Percentiles rank a stretch among this genome's conserved stretches.
Evolutionary conservation across 2,113 vertebrate species (phyloP).

Genomic region (Odocoileus virginianus): DNA sequence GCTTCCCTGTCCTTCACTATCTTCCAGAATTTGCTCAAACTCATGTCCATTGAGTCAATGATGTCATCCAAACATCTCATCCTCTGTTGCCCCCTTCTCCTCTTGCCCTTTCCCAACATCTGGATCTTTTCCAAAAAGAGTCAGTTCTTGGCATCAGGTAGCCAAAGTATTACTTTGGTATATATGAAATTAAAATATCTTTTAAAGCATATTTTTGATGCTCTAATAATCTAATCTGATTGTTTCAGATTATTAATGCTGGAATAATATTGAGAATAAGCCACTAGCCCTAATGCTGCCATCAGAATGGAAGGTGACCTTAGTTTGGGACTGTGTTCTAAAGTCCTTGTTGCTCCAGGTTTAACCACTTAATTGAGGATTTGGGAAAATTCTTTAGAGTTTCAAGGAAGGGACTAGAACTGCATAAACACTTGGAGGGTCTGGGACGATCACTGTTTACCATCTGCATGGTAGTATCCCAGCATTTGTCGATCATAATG

Average conservation of each 20-base stretch:
- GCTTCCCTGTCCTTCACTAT: background rate
- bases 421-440: background rate
- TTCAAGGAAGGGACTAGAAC: background rate
- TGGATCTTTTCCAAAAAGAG: background rate
- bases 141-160: background rate
- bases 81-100: background rate
- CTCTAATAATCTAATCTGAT: background rate
- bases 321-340: background rate
- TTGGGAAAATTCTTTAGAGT: background rate
- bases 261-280: background rate
- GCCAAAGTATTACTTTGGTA: background rate
- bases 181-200: background rate
- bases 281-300: background rate
- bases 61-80: background rate
- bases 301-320: background rate
- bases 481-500: background rate
- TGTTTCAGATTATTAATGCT: background rate
- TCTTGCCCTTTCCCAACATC: background rate
- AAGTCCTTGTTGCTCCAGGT: background rate
- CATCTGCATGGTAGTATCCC: background rate
- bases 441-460: background rate
- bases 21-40: background rate
- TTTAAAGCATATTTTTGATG: background rate
- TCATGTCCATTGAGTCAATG: background rate
- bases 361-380: background rate